A percentile compares a stretch with the other conserved stretches of the same genome.
phyloP scores from a whole-genome alignment of 1,140 invertebrate species.

The Drosophila mayri region DNA sequence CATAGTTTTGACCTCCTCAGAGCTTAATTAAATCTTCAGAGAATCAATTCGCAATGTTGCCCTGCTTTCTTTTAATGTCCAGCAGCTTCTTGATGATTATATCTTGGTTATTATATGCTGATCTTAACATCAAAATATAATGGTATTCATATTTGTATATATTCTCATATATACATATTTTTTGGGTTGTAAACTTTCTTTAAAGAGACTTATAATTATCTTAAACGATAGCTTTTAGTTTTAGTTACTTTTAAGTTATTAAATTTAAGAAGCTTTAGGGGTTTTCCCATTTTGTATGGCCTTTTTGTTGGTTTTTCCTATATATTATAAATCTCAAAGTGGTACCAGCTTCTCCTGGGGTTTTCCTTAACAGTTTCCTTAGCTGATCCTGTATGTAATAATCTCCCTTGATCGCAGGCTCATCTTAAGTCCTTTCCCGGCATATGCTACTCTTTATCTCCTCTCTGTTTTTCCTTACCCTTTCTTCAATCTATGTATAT shows the following conservation, averaged over 20 bases:
- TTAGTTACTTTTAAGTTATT: not conserved
- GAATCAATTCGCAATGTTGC: not conserved
- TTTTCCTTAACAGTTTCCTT: not conserved
- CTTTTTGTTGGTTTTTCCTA: not conserved
- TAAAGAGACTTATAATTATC: not conserved
- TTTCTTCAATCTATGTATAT: not conserved
- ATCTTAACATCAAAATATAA: constrained; percentile 2
- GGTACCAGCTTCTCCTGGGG: not conserved
- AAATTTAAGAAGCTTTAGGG: too few relatives aligned
- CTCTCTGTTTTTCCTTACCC: too few relatives aligned
- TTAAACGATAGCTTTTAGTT: not conserved
- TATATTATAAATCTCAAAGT: not conserved
- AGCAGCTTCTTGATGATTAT: constrained; percentile 3
- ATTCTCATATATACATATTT: not conserved
- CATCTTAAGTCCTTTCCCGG: not conserved
- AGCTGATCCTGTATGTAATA: not conserved
- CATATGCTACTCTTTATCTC: not conserved
- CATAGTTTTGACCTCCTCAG: not conserved
- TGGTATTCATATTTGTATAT: not conserved
- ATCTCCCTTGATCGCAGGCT: not conserved
- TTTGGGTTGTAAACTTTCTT: not conserved
- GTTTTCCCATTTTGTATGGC: not conserved
- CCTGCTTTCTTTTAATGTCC: constrained; percentile 16
- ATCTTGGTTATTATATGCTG: not conserved
- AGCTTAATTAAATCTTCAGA: not conserved